Conservation (phyloP, 2,797 vertebrate species). For the Acropternis orthonyx region DNA sequence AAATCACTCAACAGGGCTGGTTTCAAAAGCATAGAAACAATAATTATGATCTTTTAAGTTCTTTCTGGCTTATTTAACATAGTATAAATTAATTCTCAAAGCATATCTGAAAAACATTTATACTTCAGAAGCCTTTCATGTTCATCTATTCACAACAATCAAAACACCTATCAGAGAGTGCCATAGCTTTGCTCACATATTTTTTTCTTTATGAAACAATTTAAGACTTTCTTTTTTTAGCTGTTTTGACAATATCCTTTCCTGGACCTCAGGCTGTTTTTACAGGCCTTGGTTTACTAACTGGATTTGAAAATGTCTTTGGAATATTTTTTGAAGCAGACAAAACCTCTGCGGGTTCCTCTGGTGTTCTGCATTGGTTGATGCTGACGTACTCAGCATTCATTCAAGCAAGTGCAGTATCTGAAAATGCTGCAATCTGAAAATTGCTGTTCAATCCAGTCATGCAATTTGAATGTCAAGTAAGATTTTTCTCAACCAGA, state of each 20-base stretch:
- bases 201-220: background rate
- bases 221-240: slow-evolving; percentile 12
- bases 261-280: background rate
- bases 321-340: background rate
- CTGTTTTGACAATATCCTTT: slow-evolving; percentile 27
- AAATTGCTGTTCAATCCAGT: background rate
- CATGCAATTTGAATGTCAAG: background rate
- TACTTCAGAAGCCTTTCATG: background rate
- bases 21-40: background rate
- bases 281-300: background rate
- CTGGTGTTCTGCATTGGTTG: background rate
- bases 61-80: background rate
- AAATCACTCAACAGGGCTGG: background rate
- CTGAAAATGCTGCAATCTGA: background rate
- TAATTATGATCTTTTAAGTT: background rate
- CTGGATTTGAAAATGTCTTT: background rate
- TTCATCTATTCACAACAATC: background rate
- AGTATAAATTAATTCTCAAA: background rate
- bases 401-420: background rate
- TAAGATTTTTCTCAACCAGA: background rate
- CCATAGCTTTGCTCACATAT: background rate
- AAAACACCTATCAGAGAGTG: background rate
- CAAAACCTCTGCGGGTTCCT: slow-evolving; percentile 2
- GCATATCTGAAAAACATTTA: background rate
- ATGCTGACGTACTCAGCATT: background rate